Evolutionary conservation across 2,888 invertebrate genomes (phyloP).

Genomic region (Drosophila kambysellisi): DNA sequence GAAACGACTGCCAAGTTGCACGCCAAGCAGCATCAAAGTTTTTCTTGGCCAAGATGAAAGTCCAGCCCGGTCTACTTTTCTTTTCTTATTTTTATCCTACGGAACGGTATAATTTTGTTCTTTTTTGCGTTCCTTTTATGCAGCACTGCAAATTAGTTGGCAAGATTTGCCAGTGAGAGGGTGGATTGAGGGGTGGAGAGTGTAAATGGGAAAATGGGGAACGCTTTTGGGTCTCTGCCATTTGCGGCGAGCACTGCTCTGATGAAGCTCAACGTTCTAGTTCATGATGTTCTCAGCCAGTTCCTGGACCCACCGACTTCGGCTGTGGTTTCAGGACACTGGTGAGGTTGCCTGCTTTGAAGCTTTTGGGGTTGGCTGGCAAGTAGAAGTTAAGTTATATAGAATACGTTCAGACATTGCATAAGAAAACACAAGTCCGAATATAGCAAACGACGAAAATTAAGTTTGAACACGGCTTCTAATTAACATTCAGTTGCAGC

Average conservation of each 20-base stretch:
- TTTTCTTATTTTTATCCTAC: conserved; percentile 40
- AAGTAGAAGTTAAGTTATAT: conserved; percentile 58
- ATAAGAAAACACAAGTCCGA: conserved; percentile 1
- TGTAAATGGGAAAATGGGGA: background rate
- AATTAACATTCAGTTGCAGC: conserved; percentile 46
- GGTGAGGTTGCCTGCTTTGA: conserved; percentile 22
- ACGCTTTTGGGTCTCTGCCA: conserved; percentile 45
- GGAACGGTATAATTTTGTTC: conserved; percentile 15
- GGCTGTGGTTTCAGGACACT: conserved; percentile 72
- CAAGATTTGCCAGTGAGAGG: conserved; percentile 20
- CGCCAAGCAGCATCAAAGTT: conserved; percentile 51
- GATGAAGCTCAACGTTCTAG: conserved; percentile 74
- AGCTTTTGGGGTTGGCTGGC: conserved; percentile 15
- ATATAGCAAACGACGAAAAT: conserved; percentile 47
- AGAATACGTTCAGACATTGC: conserved; percentile 38
- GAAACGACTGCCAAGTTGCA: conserved; percentile 32
- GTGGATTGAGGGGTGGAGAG: background rate
- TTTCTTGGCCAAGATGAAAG: conserved; percentile 68
- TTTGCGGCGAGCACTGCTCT: conserved; percentile 73
- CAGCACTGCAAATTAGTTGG: conserved; percentile 74
- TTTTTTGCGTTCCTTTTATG: conserved; percentile 61
- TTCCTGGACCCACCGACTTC: conserved; percentile 32
- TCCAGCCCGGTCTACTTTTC: conserved; percentile 43
- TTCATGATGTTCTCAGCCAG: conserved; percentile 58
- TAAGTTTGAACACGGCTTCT: conserved; percentile 46